Base-by-base conservation (phyloP, 2,888 invertebrate species). In the Muschampia plurimacula region DNA sequence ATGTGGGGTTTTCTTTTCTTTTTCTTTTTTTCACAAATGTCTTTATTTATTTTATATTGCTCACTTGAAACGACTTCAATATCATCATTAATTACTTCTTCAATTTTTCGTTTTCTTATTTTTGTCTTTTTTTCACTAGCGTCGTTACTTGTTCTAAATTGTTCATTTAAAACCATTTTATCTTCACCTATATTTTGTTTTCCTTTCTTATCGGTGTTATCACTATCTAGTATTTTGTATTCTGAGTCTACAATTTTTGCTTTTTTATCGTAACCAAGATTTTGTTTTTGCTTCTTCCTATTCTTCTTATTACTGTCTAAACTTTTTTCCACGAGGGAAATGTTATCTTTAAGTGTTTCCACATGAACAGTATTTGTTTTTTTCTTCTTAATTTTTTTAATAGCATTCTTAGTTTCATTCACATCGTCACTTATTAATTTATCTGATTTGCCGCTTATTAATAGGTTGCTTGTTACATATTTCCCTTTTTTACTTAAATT, bases 31-130 rank as follows among this genome's bases (percentile, higher is more conserved):
- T 65, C 55, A 28, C 13, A 9, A 41, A 9, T 49, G 3, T 32
- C 13, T 22, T 36, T 15, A 52, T 7, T 15, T 41, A 9, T 4
- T 41, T 41, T 10, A 41, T 41, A 41, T 10, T 41, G 41, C 2
- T 62, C 15, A 67, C 28, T 67, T 28, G 7, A 5, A 28, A 41
- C 49, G 36, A 36, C 4, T 36, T 94, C 92, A 64, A 94, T 94
- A 74, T 94, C 94, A 73, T 94, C 93, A 76, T 84, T 89, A 1
- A 91, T 49, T 66, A 85, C 86, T 77, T 92, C 86, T 2, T 52
- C 36, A 7, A 13, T 57, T 59, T 64, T 62, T 83, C 82, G 74
- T 84, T 83, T 66, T 55, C 78, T 76, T 65, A 77, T 78, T 63
- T 76, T 74, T 70, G 75, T 74, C 75, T 79, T 9, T 74, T 65